A percentile compares a stretch with the other conserved stretches of the same genome.
Evolutionary conservation across 1,140 invertebrate genomes (phyloP).

Genomic region (Atta colombica): DNA sequence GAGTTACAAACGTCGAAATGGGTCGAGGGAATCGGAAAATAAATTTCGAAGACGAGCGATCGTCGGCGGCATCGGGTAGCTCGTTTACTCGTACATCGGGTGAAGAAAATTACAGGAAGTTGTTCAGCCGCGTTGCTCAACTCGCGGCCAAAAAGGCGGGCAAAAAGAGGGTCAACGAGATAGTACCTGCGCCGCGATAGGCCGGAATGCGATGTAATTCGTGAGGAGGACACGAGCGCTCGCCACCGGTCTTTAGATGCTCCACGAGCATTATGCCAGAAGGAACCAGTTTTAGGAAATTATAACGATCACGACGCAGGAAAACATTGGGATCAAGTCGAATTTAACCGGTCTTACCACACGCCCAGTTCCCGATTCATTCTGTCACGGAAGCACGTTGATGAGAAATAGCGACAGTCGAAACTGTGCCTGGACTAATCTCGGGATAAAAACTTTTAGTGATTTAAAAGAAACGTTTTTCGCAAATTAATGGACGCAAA

Average conservation of each 20-base stretch:
- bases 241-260: conserved; percentile 78
- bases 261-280: conserved; percentile 58
- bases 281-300: conserved; percentile 81
- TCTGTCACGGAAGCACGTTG: conserved; percentile 10
- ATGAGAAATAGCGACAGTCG: background rate
- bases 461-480: background rate
- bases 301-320: conserved; percentile 65
- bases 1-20: background rate
- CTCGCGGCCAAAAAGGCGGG: conserved; percentile 53
- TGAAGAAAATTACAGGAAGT: conserved; percentile 78
- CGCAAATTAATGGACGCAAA: background rate
- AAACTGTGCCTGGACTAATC: background rate
- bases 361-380: background rate
- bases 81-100: conserved; percentile 47
- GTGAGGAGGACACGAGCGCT: conserved; percentile 73
- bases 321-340: conserved; percentile 75
- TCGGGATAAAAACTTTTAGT: background rate
- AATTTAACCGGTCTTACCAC: background rate
- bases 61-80: conserved; percentile 22
- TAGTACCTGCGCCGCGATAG: conserved; percentile 67
- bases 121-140: conserved; percentile 57
- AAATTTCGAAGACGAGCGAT: conserved; percentile 33
- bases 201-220: conserved; percentile 75
- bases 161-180: conserved; percentile 72
- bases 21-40: conserved; percentile 26